phyloP scores from a whole-genome alignment of 2,797 vertebrate genomes.

The Enteromius radiatus region DNA sequence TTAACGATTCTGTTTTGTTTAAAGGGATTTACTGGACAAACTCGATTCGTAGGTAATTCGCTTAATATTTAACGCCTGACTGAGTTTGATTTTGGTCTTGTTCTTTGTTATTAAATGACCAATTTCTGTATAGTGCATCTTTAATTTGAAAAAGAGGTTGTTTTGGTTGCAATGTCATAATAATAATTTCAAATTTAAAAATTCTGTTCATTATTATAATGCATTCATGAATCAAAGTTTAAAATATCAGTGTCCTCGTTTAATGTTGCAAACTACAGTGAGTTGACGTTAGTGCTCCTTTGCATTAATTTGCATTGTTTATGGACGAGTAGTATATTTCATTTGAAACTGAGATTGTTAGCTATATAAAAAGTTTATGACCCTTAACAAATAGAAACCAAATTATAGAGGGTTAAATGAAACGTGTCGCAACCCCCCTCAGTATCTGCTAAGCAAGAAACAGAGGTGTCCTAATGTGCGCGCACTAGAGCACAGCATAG shows the following conservation, averaged over 20 bases:
- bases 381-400: background rate
- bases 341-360: background rate
- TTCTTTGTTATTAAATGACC: background rate
- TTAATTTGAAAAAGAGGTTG: background rate
- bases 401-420: background rate
- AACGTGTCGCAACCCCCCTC: background rate
- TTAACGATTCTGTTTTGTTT: background rate
- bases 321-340: background rate
- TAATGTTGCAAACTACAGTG: background rate
- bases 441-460: background rate
- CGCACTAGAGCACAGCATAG: background rate
- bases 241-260: background rate
- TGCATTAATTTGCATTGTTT: background rate
- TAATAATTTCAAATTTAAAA: background rate
- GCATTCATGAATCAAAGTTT: too few relatives aligned
- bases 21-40: background rate
- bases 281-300: too few relatives aligned
- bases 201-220: background rate
- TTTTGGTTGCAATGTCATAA: background rate
- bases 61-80: background rate
- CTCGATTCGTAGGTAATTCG: background rate
- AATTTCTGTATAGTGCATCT: background rate
- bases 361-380: background rate
- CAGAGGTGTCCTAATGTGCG: background rate
- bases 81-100: background rate